Percentiles rank a stretch among this genome's conserved stretches.
Conservation (phyloP, 2,888 invertebrate genomes). For the Drosophila leonis region DNA sequence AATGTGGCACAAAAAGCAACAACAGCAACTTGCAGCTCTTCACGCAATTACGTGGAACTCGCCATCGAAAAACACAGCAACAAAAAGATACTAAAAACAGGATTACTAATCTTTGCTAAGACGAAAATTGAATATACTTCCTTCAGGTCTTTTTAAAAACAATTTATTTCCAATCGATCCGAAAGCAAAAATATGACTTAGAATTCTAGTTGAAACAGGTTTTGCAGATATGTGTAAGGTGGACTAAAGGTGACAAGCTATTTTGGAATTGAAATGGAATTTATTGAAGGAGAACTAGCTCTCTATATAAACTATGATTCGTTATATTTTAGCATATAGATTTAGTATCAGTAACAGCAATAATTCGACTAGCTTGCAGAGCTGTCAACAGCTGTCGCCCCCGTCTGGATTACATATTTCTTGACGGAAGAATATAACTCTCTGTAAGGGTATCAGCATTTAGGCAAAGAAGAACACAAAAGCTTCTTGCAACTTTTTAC, state of each 20-base stretch:
- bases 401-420: background rate
- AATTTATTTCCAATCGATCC: background rate
- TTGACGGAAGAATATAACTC: background rate
- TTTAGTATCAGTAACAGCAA: too few relatives aligned
- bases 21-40: constrained; percentile 27
- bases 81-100: constrained; percentile 15
- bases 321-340: background rate
- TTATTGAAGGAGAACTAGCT: background rate
- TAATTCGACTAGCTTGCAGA: too few relatives aligned
- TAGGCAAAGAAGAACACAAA: constrained; percentile 16
- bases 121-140: background rate
- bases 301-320: background rate
- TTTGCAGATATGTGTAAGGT: background rate
- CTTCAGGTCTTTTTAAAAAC: background rate
- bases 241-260: background rate
- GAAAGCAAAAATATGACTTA: background rate
- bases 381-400: background rate
- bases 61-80: constrained; percentile 25
- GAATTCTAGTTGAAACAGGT: background rate
- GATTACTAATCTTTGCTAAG: background rate
- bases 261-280: background rate
- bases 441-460: background rate
- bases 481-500: constrained; percentile 50
- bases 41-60: constrained; percentile 67
- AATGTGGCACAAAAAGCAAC: constrained; percentile 61